phyloP scores from a whole-genome alignment of 2,113 vertebrate genomes.

The Pao palembangensis region DNA sequence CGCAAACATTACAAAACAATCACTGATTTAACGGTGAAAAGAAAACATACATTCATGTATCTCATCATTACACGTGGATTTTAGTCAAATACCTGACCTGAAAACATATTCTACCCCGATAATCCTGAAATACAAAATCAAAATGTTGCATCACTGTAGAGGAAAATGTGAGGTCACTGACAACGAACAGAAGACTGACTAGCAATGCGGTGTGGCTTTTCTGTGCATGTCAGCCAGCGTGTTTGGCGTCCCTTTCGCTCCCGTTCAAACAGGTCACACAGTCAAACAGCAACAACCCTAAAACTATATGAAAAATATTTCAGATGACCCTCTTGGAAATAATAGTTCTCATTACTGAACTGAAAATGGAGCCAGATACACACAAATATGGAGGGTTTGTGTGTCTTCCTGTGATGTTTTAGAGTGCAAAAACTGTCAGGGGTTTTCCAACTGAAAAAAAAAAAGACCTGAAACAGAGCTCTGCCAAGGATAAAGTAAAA shows the following conservation, averaged over 20 bases:
- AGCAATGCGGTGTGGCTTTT: slow-evolving; percentile 33
- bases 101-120: slow-evolving; percentile 21
- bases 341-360: slow-evolving; percentile 35
- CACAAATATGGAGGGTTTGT: slow-evolving; percentile 18
- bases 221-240: neutral
- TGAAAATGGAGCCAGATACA: slow-evolving; percentile 24
- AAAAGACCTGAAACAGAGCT: slow-evolving; percentile 19
- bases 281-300: slow-evolving; percentile 40
- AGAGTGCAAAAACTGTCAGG: slow-evolving; percentile 53
- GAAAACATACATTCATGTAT: slow-evolving; percentile 69
- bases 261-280: slow-evolving; percentile 20
- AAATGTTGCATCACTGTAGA: slow-evolving; percentile 6
- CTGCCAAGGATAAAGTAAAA: slow-evolving; percentile 20
- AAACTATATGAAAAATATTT: slow-evolving; percentile 9
- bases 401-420: slow-evolving; percentile 12
- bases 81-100: slow-evolving; percentile 19
- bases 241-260: slow-evolving; percentile 18
- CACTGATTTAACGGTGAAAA: slow-evolving; percentile 36
- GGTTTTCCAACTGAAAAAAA: slow-evolving; percentile 35
- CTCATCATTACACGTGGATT: slow-evolving; percentile 37
- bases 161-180: neutral
- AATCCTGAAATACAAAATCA: slow-evolving; percentile 4
- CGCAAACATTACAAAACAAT: slow-evolving; percentile 51
- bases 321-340: slow-evolving; percentile 28
- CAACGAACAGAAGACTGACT: slow-evolving; percentile 38